Percentiles rank a stretch among this genome's conserved stretches.
Evolutionary conservation across 2,888 invertebrate species (phyloP).

Genomic region (Coleophora flavipennella): DNA sequence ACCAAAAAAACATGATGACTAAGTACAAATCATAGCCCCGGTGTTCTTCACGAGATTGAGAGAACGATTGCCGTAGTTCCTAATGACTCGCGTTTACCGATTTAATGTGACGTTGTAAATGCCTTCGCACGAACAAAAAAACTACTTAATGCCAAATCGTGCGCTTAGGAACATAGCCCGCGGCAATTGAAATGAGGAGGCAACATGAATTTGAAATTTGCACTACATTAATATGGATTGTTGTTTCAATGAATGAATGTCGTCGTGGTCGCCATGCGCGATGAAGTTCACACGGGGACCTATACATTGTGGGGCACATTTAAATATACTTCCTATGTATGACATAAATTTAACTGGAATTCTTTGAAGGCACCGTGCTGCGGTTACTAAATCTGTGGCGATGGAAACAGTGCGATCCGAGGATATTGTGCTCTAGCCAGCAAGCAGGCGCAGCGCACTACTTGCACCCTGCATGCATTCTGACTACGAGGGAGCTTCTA

Average conservation of each 20-base stretch:
- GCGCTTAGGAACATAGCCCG: constrained; percentile 59
- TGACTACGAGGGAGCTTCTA: too few relatives aligned
- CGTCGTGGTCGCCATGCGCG: constrained; percentile 65
- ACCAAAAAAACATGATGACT: neutral
- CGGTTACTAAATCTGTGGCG: constrained; percentile 53
- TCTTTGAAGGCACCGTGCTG: constrained; percentile 64
- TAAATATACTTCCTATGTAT: constrained; percentile 71
- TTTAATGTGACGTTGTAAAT: constrained; percentile 35
- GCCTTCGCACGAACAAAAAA: constrained; percentile 58
- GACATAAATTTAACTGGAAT: constrained; percentile 63
- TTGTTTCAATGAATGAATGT: constrained; percentile 71
- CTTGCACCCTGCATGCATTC: too few relatives aligned
- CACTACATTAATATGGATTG: constrained; percentile 72
- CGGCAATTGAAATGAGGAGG: constrained; percentile 60
- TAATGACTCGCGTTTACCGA: constrained; percentile 48
- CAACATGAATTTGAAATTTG: constrained; percentile 70
- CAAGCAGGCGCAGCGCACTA: too few relatives aligned
- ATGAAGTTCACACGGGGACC: constrained; percentile 71
- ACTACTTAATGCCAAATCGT: constrained; percentile 66
- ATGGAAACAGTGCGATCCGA: constrained; percentile 44
- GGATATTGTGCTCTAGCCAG: too few relatives aligned
- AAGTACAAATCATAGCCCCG: constrained; percentile 1
- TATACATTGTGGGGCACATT: constrained; percentile 68
- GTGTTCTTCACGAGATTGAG: constrained; percentile 33
- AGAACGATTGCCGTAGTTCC: constrained; percentile 41